These are phyloP conservation scores for Eulemur albifrons DNA, from an alignment of 2,797 vertebrate genomes.

Conservation along the genomic window DNA sequence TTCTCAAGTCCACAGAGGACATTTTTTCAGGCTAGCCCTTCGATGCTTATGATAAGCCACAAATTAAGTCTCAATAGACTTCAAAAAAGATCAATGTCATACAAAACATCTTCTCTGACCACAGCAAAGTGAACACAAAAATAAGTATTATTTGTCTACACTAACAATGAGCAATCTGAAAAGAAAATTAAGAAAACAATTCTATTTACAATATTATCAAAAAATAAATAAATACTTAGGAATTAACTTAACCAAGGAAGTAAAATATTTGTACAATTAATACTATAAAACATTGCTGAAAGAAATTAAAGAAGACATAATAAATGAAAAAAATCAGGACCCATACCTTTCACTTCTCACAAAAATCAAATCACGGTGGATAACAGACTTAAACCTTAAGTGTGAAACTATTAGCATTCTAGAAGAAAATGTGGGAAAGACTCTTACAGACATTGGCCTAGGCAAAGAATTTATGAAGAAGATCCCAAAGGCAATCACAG, in stretches of 20 bases:
- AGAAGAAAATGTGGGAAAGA: too few relatives aligned
- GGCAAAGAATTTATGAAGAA: too few relatives aligned
- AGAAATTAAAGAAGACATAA: background rate
- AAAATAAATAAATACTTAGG: background rate
- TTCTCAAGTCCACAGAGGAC: background rate
- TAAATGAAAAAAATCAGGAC: background rate
- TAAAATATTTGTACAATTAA: background rate
- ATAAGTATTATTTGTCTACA: background rate
- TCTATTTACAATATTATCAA: background rate
- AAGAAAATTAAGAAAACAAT: background rate
- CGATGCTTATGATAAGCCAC: background rate
- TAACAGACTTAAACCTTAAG: too few relatives aligned
- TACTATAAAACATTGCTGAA: background rate
- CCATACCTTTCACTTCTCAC: too few relatives aligned
- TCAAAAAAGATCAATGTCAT: background rate
- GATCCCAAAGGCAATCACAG: too few relatives aligned
- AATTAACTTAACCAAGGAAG: background rate
- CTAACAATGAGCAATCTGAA: background rate
- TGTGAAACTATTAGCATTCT: too few relatives aligned
- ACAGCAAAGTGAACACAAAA: background rate
- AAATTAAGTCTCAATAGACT: background rate
- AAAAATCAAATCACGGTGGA: too few relatives aligned
- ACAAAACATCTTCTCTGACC: background rate
- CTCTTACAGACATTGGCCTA: too few relatives aligned
- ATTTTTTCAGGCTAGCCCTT: background rate